Evolutionary conservation across 2,888 invertebrate species (phyloP).

Genomic region (Eudemis profundana): DNA sequence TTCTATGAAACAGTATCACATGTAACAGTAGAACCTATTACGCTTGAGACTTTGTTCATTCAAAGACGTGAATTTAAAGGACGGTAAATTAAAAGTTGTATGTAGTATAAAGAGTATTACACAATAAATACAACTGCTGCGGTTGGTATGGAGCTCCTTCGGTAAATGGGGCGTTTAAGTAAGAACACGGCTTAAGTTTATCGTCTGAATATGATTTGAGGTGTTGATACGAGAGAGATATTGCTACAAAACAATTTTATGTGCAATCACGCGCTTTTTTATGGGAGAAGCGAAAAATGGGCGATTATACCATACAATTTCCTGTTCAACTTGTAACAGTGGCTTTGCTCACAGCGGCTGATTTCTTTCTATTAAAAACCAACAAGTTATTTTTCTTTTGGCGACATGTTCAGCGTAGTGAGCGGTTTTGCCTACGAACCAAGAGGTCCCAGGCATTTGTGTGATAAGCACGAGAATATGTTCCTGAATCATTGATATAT

Average conservation of each 20-base stretch:
- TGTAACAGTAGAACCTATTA: not conserved
- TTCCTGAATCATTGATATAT: too few species aligned
- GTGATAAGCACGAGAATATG: too few species aligned
- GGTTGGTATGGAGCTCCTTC: conserved; percentile 23
- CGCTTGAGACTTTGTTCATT: conserved; percentile 2
- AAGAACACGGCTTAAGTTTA: conserved; percentile 35
- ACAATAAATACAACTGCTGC: conserved; percentile 32
- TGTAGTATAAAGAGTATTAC: conserved; percentile 30
- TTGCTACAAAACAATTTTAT: conserved; percentile 20
- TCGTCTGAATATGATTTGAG: conserved; percentile 44
- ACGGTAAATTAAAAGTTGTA: conserved; percentile 19
- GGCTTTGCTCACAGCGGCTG: too few species aligned
- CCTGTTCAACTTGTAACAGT: not conserved
- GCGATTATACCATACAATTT: not conserved
- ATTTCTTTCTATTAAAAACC: too few species aligned
- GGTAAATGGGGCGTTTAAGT: conserved; percentile 40
- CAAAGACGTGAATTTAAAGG: not conserved
- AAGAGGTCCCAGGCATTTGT: too few species aligned
- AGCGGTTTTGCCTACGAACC: too few species aligned
- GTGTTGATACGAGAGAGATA: conserved; percentile 33
- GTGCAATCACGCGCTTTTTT: not conserved
- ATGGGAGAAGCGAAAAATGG: not conserved
- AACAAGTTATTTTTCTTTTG: too few species aligned
- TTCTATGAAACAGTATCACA: not conserved
- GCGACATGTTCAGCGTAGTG: too few species aligned